phyloP scores from a whole-genome alignment of 2,797 vertebrate species.

The Percopsis omiscomaycus region DNA sequence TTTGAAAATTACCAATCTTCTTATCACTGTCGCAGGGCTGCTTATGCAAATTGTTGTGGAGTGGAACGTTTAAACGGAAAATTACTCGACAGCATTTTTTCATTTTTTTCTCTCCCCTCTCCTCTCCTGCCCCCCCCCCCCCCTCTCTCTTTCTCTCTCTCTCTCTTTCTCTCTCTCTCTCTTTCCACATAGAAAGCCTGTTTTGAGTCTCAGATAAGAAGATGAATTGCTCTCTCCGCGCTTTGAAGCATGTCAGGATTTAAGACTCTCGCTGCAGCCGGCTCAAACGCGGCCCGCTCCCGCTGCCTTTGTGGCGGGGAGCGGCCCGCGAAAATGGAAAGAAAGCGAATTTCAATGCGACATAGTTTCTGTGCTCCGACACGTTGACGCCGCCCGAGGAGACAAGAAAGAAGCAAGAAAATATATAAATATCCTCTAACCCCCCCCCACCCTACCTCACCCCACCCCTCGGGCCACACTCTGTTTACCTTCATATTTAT shows the following conservation, averaged over 20 bases:
- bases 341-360: slow-evolving; percentile 76
- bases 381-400: slow-evolving; percentile 63
- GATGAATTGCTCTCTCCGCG: slow-evolving; percentile 83
- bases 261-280: slow-evolving; percentile 79
- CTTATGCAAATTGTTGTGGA: slow-evolving; percentile 93
- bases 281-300: slow-evolving; percentile 67
- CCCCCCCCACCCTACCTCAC: neutral
- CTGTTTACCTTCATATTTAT: slow-evolving; percentile 51
- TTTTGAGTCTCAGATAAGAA: slow-evolving; percentile 86
- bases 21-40: slow-evolving; percentile 90
- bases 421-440: slow-evolving; percentile 55
- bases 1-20: slow-evolving; percentile 95
- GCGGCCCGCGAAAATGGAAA: slow-evolving; percentile 41
- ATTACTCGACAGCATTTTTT: slow-evolving; percentile 88
- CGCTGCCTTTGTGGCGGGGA: slow-evolving; percentile 77
- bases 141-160: neutral
- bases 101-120: slow-evolving; percentile 23
- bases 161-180: slow-evolving; percentile 58
- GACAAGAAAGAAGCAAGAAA: slow-evolving; percentile 46
- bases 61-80: slow-evolving; percentile 92
- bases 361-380: slow-evolving; percentile 74
- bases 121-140: slow-evolving; percentile 1
- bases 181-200: slow-evolving; percentile 82
- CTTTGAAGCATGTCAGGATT: slow-evolving; percentile 85
- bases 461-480: slow-evolving; percentile 35